Percentiles rank a stretch among this genome's conserved stretches.
phyloP scores from a whole-genome alignment of 2,888 invertebrate genomes.

The Zelleria hepariella region DNA sequence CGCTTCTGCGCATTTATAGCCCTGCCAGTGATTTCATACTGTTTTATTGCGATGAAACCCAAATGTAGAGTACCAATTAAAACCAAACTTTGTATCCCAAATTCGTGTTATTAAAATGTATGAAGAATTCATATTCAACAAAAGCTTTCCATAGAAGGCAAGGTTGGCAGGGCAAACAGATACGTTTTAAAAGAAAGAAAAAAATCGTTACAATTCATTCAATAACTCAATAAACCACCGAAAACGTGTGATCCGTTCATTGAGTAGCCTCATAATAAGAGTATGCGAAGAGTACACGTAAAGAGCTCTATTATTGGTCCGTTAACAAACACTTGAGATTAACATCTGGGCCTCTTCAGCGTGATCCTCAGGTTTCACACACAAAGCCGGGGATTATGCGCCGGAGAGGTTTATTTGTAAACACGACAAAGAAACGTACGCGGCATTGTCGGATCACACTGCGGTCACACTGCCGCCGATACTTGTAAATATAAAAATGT shows the following conservation, averaged over 20 bases:
- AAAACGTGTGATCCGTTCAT: slow-evolving; percentile 42
- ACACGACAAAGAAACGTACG: slow-evolving; percentile 55
- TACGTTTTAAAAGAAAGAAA: slow-evolving; percentile 43
- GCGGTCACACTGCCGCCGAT: slow-evolving; percentile 49
- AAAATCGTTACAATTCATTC: slow-evolving; percentile 41
- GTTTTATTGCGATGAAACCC: background rate
- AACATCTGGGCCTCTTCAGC: slow-evolving; percentile 64
- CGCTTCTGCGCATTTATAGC: background rate
- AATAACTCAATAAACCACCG: slow-evolving; percentile 28
- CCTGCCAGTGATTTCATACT: background rate
- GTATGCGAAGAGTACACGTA: slow-evolving; percentile 45
- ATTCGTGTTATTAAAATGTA: background rate
- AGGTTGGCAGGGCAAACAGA: background rate
- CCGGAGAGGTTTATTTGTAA: slow-evolving; percentile 69
- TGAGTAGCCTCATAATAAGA: slow-evolving; percentile 27
- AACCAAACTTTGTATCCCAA: background rate
- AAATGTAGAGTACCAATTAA: background rate
- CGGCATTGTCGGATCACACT: slow-evolving; percentile 40
- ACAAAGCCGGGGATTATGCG: slow-evolving; percentile 62
- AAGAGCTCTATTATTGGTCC: slow-evolving; percentile 61
- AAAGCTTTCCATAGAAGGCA: background rate
- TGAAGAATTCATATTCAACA: background rate
- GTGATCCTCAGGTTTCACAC: slow-evolving; percentile 55
- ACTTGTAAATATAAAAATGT: slow-evolving; percentile 35
- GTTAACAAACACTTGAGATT: slow-evolving; percentile 72